Conservation (phyloP, 1,140 invertebrate species). For the Eriocheir sinensis region DNA sequence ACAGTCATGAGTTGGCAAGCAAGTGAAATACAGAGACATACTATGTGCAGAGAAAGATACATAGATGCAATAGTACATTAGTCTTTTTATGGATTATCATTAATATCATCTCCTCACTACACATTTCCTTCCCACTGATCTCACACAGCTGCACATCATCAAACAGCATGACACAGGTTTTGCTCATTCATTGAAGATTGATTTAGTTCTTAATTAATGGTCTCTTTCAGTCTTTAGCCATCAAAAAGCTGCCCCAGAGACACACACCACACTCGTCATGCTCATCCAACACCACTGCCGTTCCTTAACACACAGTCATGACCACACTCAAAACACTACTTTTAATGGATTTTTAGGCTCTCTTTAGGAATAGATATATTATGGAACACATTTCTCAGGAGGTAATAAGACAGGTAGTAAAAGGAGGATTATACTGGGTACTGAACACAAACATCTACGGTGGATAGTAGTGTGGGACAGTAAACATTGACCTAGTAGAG, state of each 20-base stretch:
- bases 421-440: slow-evolving; percentile 12
- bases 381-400: neutral
- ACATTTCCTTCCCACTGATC: neutral
- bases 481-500: neutral
- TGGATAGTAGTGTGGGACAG: slow-evolving; percentile 13
- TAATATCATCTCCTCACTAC: neutral
- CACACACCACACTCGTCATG: neutral
- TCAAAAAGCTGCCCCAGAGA: neutral
- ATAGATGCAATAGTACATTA: slow-evolving; percentile 4
- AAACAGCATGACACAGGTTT: neutral
- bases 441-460: neutral
- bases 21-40: neutral
- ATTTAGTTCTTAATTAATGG: neutral
- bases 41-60: neutral
- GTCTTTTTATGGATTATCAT: neutral
- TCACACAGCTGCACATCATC: neutral
- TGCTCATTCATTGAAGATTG: neutral
- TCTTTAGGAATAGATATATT: neutral
- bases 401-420: neutral
- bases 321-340: slow-evolving; percentile 10
- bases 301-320: neutral
- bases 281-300: neutral
- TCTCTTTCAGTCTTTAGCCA: no score
- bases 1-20: slow-evolving; percentile 12
- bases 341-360: slow-evolving; percentile 1